Evolutionary conservation across 2,888 invertebrate genomes (phyloP).

Genomic region (Andrena marginata): DNA sequence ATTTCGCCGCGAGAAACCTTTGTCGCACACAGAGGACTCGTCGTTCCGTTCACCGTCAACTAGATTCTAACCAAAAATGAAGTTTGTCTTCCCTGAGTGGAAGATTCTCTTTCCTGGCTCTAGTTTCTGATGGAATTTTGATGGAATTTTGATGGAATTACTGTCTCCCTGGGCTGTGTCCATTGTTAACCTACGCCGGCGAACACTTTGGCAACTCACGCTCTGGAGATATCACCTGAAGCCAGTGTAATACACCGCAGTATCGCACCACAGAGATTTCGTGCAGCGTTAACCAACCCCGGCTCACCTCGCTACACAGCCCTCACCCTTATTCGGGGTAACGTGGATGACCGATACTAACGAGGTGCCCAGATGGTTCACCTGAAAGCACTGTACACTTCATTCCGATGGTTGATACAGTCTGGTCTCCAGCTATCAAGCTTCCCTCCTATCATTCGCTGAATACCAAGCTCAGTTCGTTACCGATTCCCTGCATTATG

Average conservation of each 20-base stretch:
- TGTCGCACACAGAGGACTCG: not conserved
- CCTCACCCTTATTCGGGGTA: constrained; percentile 15
- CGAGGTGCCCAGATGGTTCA: constrained; percentile 28
- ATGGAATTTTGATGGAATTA: too few relatives aligned
- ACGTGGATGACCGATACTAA: constrained; percentile 44
- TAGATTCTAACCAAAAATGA: not conserved
- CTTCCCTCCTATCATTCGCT: not conserved
- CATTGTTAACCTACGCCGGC: not conserved
- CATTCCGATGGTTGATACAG: not conserved
- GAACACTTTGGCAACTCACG: constrained; percentile 8
- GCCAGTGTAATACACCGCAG: constrained; percentile 34
- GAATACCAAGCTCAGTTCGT: not conserved
- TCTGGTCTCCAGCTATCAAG: not conserved
- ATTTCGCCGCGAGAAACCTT: not conserved
- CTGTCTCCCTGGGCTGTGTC: not conserved
- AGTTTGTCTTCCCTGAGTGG: not conserved
- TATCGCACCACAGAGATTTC: constrained; percentile 43
- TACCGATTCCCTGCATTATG: not conserved
- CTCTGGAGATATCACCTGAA: constrained; percentile 24
- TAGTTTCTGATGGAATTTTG: too few relatives aligned
- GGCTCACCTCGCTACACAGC: not conserved
- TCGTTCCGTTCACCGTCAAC: not conserved
- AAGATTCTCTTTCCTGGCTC: not conserved
- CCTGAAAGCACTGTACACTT: constrained; percentile 5
- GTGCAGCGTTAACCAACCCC: constrained; percentile 33